Evolutionary conservation across 1,140 invertebrate species (phyloP), one percentile per base, ranked within the genome.

Genomic region (Bombus breviceps): DNA sequence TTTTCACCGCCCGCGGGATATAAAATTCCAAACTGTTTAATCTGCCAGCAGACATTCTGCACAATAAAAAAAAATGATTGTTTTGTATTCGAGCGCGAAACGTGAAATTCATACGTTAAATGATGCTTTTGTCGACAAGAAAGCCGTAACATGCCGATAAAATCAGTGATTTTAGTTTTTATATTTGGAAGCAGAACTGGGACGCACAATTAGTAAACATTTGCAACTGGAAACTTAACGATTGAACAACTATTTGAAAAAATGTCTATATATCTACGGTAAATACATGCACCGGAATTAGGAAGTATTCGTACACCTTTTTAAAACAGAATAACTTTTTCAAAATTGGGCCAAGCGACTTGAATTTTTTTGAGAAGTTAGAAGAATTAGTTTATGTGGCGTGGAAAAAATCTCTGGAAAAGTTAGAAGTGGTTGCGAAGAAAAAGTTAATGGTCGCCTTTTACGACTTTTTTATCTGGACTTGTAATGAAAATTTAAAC

Each of bases 11-110:
- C 13, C 57, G 25, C n/a, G 25, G 37, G 34, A 62, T 39, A 37
- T 74, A 74, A 74, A 74, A 43, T 25, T 59, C 10, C 37, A 22
- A 62, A 62, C 28, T 62, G 75, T 77, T 77, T 76, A 62, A 76
- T 77, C 53, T n/a, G 53, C 34, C 34, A 34, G 28, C 53, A 62
- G 59, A 62, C 25, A 39, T 62, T 77, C 13, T 22, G 37, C 22
- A 3, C 57, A 25, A 77, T 62, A 28, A 62, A 77, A 77, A 77
- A 77, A n/a, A 62, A n/a, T n/a, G 28, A 15, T 62, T 13, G 25
- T 62, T n/a, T 77, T 57, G 25, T n/a, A 25, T 77, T 62, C 25
- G 2, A 53, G 34, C 5, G 39, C 9, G 57, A 41, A 39, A 41
- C 71, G 39, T 10, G 28, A 43, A 73, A 77, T 10, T 59, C 57